These are phyloP conservation scores for Ethmia dodecea DNA, from an alignment of 2,888 invertebrate species.

Conservation along the genomic window DNA sequence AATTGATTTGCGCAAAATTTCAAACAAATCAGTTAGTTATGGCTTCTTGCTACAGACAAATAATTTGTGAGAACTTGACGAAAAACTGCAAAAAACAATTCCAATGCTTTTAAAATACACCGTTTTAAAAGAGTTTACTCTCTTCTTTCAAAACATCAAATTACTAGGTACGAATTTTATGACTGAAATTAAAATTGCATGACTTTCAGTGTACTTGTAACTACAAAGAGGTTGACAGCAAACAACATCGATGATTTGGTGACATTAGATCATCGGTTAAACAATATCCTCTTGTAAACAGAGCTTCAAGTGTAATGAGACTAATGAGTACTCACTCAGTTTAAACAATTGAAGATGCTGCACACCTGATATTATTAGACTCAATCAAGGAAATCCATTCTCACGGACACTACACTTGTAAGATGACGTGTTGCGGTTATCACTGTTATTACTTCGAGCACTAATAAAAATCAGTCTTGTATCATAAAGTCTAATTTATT, in stretches of 20 bases:
- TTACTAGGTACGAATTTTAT: too few species aligned
- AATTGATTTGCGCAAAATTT: conserved; percentile 25
- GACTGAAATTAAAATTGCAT: too few species aligned
- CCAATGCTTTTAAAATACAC: too few species aligned
- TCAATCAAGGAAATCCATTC: conserved; percentile 62
- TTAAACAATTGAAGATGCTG: conserved; percentile 40
- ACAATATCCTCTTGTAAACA: conserved; percentile 3
- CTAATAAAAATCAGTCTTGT: conserved; percentile 28
- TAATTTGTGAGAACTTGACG: not conserved
- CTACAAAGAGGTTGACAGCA: too few species aligned
- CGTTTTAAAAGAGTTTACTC: too few species aligned
- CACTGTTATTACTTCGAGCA: conserved; percentile 26
- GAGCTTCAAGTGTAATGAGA: not conserved
- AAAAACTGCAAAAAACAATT: too few species aligned
- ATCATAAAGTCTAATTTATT: too few species aligned
- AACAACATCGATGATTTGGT: too few species aligned
- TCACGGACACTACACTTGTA: conserved; percentile 53
- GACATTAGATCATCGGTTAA: conserved; percentile 14
- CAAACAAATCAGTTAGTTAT: not conserved
- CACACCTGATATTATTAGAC: conserved; percentile 38
- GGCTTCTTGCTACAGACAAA: not conserved
- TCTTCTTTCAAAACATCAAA: too few species aligned
- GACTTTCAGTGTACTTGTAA: too few species aligned
- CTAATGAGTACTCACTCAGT: conserved; percentile 36
- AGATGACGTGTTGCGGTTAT: conserved; percentile 37